Evolutionary conservation across 1,140 invertebrate species (phyloP).

Genomic region (Mylabris phalerata): DNA sequence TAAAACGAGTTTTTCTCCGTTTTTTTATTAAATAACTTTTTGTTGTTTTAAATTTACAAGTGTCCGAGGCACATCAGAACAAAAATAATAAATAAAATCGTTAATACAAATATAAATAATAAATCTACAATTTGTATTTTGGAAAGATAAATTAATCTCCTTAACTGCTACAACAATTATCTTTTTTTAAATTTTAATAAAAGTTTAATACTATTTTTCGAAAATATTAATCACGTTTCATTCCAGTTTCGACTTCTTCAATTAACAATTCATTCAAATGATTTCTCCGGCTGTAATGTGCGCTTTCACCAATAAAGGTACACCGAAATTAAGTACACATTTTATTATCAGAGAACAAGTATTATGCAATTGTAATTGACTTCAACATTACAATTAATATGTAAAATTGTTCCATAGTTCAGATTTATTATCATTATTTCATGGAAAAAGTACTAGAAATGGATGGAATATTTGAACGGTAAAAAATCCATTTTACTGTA

Average conservation of each 20-base stretch:
- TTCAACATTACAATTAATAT: constrained; percentile 19
- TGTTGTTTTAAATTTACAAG: constrained; percentile 15
- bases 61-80: constrained; percentile 25
- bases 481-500: constrained; percentile 16
- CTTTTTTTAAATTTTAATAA: no score
- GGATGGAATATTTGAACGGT: constrained; percentile 25
- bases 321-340: constrained; percentile 26
- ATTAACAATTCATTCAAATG: not conserved
- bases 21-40: constrained; percentile 22
- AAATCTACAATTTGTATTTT: constrained; percentile 1
- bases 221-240: constrained; percentile 13
- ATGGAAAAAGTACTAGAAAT: constrained; percentile 21
- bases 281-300: no score
- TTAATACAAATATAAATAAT: constrained; percentile 16
- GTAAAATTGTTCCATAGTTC: constrained; percentile 2
- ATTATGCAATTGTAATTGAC: constrained; percentile 23
- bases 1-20: no score
- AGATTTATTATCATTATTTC: no score
- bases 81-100: constrained; percentile 22
- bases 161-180: constrained; percentile 10
- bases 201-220: constrained; percentile 16
- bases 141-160: constrained; percentile 14
- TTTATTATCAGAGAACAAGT: constrained; percentile 12
- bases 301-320: constrained; percentile 8
- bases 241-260: not conserved